phyloP scores from a whole-genome alignment of 2,797 vertebrate species.

The Stomatorhinus walkeri region DNA sequence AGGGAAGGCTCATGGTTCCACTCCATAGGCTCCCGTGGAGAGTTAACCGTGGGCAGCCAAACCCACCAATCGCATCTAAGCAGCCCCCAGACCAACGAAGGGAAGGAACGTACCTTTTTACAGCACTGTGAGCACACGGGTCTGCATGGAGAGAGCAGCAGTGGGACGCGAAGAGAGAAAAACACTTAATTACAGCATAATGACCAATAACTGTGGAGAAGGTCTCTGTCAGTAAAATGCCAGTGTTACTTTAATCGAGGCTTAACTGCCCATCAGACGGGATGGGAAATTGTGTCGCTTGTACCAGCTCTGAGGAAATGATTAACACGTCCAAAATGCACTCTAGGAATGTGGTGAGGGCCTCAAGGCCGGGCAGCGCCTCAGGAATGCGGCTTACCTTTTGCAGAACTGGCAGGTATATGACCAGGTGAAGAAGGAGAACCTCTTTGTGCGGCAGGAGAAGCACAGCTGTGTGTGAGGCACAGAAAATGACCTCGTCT shows the following conservation, averaged over 20 bases:
- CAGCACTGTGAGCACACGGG: conserved; percentile 97
- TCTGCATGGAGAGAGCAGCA: conserved; percentile 51
- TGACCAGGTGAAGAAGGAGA: conserved; percentile 97
- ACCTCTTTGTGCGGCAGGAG: conserved; percentile 90
- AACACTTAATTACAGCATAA: not conserved
- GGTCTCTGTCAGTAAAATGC: not conserved
- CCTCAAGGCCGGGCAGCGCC: not conserved
- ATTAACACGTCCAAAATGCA: not conserved
- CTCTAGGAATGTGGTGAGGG: not conserved
- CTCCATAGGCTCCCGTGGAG: not conserved
- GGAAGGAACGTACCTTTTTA: conserved; percentile 75
- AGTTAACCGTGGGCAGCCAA: not conserved
- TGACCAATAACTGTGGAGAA: not conserved
- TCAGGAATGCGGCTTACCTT: conserved; percentile 62
- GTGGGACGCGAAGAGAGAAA: not conserved
- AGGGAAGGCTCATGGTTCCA: not conserved
- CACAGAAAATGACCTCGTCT: not conserved
- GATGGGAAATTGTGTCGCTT: not conserved
- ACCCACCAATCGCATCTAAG: not conserved
- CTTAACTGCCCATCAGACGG: not conserved
- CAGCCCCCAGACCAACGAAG: not conserved
- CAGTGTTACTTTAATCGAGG: not conserved
- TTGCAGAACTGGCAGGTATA: conserved; percentile 98
- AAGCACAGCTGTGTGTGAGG: conserved; percentile 78
- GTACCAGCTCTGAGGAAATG: not conserved